These are phyloP conservation scores for Philhelius pedissequus DNA, from an alignment of 2,888 invertebrate species.

Conservation along the genomic window DNA sequence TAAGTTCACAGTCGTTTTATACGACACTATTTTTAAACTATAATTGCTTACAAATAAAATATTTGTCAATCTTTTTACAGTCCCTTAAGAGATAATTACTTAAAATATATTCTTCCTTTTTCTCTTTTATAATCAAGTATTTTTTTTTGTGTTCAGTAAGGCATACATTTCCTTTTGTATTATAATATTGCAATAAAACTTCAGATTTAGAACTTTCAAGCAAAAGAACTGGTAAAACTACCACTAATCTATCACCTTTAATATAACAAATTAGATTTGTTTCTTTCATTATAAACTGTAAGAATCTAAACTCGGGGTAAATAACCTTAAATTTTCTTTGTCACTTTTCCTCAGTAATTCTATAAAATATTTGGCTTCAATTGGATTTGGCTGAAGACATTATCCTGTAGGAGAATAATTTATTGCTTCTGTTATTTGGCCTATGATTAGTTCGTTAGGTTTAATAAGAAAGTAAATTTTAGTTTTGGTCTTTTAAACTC, in stretches of 20 bases:
- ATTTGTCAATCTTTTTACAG: neutral
- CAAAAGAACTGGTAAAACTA: neutral
- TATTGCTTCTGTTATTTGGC: conserved; percentile 6
- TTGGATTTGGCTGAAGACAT: neutral
- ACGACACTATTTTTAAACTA: neutral
- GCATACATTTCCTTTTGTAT: neutral
- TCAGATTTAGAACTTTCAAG: neutral
- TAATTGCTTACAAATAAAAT: neutral
- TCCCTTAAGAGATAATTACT: neutral
- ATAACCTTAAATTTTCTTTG: neutral
- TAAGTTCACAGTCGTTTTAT: neutral
- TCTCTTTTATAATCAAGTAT: neutral
- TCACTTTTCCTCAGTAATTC: conserved; percentile 2
- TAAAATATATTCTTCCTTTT: neutral
- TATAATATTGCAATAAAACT: neutral
- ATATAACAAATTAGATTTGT: neutral
- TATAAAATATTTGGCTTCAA: neutral
- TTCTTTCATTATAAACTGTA: neutral
- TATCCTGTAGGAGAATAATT: conserved; percentile 10
- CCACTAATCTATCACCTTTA: neutral
- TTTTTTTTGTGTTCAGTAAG: neutral
- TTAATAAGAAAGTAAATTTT: neutral
- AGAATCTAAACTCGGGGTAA: conserved; percentile 9
- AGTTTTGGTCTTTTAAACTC: neutral
- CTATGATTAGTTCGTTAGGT: neutral